Conservation (phyloP, 2,113 vertebrate species). For the Oreotrochilus melanogaster region DNA sequence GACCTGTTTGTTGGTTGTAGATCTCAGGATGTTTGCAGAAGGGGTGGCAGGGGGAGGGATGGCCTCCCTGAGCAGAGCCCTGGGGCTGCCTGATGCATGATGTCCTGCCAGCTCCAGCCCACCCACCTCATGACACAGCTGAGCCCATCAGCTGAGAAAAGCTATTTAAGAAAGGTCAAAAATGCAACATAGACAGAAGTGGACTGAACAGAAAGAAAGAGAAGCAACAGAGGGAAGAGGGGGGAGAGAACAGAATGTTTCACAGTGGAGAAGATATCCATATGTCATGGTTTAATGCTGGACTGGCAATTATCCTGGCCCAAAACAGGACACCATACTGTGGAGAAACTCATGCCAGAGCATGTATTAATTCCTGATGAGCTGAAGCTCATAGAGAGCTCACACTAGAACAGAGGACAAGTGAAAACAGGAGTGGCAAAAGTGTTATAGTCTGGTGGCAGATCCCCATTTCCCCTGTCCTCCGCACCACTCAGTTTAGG, state of each 20-base stretch:
- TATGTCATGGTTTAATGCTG: no score
- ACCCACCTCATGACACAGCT: no score
- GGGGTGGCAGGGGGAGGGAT: not conserved
- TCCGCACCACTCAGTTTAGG: not conserved
- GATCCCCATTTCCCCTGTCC: not conserved
- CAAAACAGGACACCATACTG: no score
- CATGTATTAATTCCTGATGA: no score
- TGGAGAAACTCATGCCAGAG: no score
- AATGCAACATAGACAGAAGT: not conserved
- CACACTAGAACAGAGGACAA: not conserved
- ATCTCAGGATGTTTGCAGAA: not conserved
- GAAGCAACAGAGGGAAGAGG: not conserved
- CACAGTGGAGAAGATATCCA: not conserved
- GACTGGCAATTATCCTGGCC: no score
- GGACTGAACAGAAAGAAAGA: not conserved
- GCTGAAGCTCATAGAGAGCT: no score
- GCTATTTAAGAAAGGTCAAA: not conserved
- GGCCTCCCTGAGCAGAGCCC: accelerated
- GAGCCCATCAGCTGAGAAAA: not conserved
- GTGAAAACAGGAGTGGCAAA: not conserved
- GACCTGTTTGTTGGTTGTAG: not conserved
- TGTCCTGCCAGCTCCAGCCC: no score
- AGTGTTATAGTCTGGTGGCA: not conserved
- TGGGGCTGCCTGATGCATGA: not conserved
- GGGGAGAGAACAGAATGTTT: not conserved